Evolutionary conservation across 2,113 vertebrate species (phyloP).

Genomic region (Zosterops hypoxanthus): DNA sequence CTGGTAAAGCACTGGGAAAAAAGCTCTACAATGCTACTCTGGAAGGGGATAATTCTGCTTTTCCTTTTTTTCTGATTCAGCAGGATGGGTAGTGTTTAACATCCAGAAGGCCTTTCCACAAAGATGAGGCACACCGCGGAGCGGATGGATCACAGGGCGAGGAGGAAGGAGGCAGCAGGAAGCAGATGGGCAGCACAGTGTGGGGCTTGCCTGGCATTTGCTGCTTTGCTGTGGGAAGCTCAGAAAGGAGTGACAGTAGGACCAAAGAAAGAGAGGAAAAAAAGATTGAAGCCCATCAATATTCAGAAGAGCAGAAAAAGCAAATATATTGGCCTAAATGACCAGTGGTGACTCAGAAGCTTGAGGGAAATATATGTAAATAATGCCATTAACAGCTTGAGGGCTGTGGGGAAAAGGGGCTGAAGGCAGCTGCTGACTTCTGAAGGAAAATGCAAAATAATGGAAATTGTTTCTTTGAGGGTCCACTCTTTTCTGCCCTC

Average conservation of each 20-base stretch:
- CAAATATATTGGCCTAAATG: neutral
- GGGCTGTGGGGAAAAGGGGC: neutral
- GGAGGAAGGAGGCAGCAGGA: neutral
- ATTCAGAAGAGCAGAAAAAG: neutral
- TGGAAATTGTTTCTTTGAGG: neutral
- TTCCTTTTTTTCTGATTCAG: neutral
- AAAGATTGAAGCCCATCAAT: neutral
- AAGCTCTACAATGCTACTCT: neutral
- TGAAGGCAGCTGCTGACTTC: neutral
- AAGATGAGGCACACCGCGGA: fast-evolving
- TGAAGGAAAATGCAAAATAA: neutral
- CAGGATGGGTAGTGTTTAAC: neutral
- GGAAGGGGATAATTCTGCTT: neutral
- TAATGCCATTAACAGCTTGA: neutral
- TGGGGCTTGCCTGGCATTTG: neutral
- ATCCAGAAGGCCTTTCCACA: neutral
- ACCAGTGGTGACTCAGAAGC: neutral
- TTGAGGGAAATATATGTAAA: neutral
- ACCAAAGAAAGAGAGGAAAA: neutral
- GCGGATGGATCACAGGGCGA: neutral
- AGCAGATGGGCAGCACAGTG: slow-evolving; percentile 35
- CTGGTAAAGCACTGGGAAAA: neutral
- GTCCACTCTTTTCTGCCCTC: neutral
- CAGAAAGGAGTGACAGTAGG: neutral
- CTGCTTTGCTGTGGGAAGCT: neutral